phyloP scores from a whole-genome alignment of 1,140 invertebrate species.

The Panagrolaimus sp. region DNA sequence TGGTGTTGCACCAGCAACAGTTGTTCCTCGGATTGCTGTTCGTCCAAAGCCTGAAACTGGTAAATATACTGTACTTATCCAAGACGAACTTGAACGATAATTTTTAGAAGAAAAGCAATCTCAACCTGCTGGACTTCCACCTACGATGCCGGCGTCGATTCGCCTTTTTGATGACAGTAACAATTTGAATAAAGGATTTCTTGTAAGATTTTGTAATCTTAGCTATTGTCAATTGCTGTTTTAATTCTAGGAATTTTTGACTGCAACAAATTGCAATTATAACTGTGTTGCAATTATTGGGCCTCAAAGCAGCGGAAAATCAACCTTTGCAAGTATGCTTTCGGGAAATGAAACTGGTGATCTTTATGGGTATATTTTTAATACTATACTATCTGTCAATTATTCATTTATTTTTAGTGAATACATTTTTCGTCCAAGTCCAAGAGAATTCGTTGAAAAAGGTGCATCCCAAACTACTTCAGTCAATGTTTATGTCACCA shows the following conservation, averaged over 20 bases:
- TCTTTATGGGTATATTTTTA: conserved; percentile 43
- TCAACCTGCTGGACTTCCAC: not conserved
- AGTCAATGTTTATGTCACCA: conserved; percentile 43
- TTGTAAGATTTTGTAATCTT: too few relatives aligned
- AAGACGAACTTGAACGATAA: not conserved
- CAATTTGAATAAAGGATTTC: not conserved
- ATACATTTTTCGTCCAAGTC: conserved; percentile 52
- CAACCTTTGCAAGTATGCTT: conserved; percentile 52
- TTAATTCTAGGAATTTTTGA: conserved; percentile 38
- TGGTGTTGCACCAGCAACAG: not conserved
- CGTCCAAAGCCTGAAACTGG: not conserved
- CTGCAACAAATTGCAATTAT: conserved; percentile 61
- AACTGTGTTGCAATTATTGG: conserved; percentile 50
- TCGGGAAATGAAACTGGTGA: conserved; percentile 53
- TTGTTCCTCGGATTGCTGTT: not conserved
- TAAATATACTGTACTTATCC: not conserved
- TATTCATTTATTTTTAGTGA: conserved; percentile 40
- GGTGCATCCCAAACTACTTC: conserved; percentile 49
- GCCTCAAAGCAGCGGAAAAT: conserved; percentile 48
- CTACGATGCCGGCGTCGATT: not conserved
- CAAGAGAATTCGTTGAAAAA: conserved; percentile 46
- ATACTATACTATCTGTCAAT: conserved; percentile 20
- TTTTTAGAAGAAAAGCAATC: conserved; percentile 1
- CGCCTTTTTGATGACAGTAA: conserved; percentile 19
- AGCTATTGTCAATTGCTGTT: not conserved